Conservation (phyloP, 2,797 vertebrate species). For the Alcedo atthis region DNA sequence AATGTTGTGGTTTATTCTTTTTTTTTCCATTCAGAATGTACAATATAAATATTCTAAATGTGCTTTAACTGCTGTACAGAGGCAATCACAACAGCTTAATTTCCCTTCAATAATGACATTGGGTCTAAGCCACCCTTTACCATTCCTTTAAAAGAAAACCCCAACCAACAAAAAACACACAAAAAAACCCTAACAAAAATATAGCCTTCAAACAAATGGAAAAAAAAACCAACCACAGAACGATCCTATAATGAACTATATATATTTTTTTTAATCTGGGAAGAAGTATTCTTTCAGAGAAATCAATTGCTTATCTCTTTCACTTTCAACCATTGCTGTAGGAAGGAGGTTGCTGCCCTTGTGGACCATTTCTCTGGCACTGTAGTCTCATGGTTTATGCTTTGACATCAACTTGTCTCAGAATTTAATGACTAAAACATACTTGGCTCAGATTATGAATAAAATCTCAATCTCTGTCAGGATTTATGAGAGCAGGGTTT, state of each 20-base stretch:
- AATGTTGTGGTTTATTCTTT: neutral
- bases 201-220: neutral
- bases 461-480: neutral
- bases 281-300: neutral
- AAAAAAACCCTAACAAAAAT: rapidly evolving
- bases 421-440: neutral
- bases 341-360: neutral
- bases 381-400: neutral
- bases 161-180: neutral
- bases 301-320: neutral
- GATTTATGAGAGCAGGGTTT: neutral
- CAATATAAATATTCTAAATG: conserved; percentile 6
- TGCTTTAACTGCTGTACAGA: neutral
- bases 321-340: neutral
- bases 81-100: neutral
- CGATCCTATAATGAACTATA: neutral
- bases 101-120: neutral
- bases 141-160: neutral
- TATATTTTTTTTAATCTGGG: neutral
- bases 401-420: neutral
- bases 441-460: neutral
- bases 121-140: neutral
- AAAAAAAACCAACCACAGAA: too few species aligned
- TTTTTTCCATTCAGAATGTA: neutral
- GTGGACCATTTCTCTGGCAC: neutral